Evolutionary conservation across 2,888 invertebrate genomes (phyloP), one percentile per base, ranked within the genome.

Genomic region (Perizoma flavofasciatum): DNA sequence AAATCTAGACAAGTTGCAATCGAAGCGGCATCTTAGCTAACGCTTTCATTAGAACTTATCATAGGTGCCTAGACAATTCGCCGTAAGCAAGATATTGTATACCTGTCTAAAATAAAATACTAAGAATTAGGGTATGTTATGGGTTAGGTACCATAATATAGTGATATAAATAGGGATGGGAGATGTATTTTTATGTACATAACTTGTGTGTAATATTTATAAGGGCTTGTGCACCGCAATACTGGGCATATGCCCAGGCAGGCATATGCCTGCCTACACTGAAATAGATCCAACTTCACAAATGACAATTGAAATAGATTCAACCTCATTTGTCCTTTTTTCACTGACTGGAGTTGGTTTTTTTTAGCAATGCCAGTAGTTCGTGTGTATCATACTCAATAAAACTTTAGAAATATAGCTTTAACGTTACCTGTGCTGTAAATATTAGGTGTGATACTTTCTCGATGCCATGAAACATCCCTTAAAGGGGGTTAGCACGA

Each of bases 401-500:
- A 22, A 22, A 22, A 52, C 56, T 66, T 65, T 74, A 71, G 56
- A 63, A 69, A 73, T 78, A 77, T 79, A 88, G 88, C 86, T 88
- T 89, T 88, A 89, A 88, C 69, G 71, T 83, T 78, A 79, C 71
- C 75, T 81, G 71, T 81, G 75, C 74, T 88, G 86, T 89, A 85
- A 81, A 86, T 86, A 85, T 80, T 82, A 82, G 77, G 75, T 83
- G 82, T 85, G 81, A 82, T 83, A 82, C 74, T 77, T 76, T 84
- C 80, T 83, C 75, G 86, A 81, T 89, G 89, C 89, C 89, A 89
- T 89, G 78, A 81, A 71, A 78, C 73, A 74, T 71, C 66, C 62
- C 60, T 59, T 62, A 45, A 44, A 10, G 45, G 9, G 39, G n/a
- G 34, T 55, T 51, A 44, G 41, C 51, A 58, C 62, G 59, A 59